These are phyloP conservation scores for Acyrthosiphon pisum DNA, from an alignment of 1,140 invertebrate genomes.

Conservation along the genomic window DNA sequence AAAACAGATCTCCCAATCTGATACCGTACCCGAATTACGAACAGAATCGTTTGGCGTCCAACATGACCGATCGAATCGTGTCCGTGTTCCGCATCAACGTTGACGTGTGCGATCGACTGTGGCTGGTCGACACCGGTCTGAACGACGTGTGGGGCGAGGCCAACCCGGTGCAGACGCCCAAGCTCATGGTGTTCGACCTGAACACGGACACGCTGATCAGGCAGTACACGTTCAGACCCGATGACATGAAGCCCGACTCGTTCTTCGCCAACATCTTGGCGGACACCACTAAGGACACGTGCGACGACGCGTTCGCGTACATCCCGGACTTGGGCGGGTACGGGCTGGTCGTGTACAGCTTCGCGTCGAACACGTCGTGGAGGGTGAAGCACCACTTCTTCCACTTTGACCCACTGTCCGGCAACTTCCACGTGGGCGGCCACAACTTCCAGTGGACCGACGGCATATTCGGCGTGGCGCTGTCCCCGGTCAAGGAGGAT, in stretches of 20 bases:
- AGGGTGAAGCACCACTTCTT: constrained; percentile 80
- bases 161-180: constrained; percentile 67
- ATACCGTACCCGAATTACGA: constrained; percentile 79
- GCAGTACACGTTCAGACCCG: constrained; percentile 69
- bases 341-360: constrained; percentile 77
- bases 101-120: constrained; percentile 76
- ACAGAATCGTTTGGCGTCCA: constrained; percentile 66
- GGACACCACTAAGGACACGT: constrained; percentile 72
- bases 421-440: constrained; percentile 73
- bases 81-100: constrained; percentile 76
- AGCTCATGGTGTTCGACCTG: constrained; percentile 76
- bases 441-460: constrained; percentile 78
- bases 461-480: constrained; percentile 75
- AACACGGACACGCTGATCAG: constrained; percentile 73
- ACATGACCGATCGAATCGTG: constrained; percentile 71
- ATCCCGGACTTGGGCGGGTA: constrained; percentile 77
- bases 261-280: constrained; percentile 79
- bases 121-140: constrained; percentile 78
- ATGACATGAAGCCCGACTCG: constrained; percentile 72
- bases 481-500: constrained; percentile 68
- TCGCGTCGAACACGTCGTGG: constrained; percentile 76
- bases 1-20: constrained; percentile 68
- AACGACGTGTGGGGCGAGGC: constrained; percentile 70
- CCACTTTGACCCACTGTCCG: constrained; percentile 78
- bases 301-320: constrained; percentile 77